Percentiles rank a stretch among this genome's conserved stretches.
Evolutionary conservation across 2,113 vertebrate species (phyloP).

Genomic region (Gila orcuttii): DNA sequence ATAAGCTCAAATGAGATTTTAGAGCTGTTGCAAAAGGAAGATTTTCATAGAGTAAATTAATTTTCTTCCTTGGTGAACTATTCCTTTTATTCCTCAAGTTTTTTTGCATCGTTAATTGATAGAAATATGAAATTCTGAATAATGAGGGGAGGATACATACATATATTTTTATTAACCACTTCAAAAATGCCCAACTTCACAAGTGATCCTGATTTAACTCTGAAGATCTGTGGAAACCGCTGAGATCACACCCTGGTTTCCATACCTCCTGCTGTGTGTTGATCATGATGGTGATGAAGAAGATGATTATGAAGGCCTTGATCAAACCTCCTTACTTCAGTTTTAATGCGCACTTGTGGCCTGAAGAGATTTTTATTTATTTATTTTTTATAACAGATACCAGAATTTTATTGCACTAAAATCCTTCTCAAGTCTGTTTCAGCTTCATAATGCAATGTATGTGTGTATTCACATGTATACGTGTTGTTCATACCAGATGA

Average conservation of each 20-base stretch:
- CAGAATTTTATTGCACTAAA: background rate
- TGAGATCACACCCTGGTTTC: conserved; percentile 29
- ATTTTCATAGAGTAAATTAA: background rate
- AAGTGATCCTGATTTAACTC: conserved; percentile 41
- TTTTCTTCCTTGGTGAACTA: background rate
- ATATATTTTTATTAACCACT: conserved; percentile 39
- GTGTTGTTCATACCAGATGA: conserved; percentile 60
- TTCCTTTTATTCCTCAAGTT: background rate
- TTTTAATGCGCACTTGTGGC: conserved; percentile 44
- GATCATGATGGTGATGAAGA: conserved; percentile 37
- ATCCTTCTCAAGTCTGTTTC: background rate
- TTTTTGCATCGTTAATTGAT: conserved; percentile 30
- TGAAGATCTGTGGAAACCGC: conserved; percentile 47
- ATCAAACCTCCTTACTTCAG: conserved; percentile 41
- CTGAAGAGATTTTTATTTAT: conserved; percentile 12
- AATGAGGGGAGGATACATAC: conserved; percentile 1
- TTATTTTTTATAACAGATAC: background rate
- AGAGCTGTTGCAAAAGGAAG: background rate
- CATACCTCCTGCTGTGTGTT: conserved; percentile 53
- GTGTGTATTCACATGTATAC: background rate
- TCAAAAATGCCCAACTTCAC: conserved; percentile 39
- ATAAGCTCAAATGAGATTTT: background rate
- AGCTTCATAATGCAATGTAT: background rate
- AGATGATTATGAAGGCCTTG: conserved; percentile 42
- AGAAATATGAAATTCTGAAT: conserved; percentile 20